A percentile compares a stretch with the other conserved stretches of the same genome.
phyloP scores from a whole-genome alignment of 2,888 invertebrate species.

The Amphimallon solstitiale region DNA sequence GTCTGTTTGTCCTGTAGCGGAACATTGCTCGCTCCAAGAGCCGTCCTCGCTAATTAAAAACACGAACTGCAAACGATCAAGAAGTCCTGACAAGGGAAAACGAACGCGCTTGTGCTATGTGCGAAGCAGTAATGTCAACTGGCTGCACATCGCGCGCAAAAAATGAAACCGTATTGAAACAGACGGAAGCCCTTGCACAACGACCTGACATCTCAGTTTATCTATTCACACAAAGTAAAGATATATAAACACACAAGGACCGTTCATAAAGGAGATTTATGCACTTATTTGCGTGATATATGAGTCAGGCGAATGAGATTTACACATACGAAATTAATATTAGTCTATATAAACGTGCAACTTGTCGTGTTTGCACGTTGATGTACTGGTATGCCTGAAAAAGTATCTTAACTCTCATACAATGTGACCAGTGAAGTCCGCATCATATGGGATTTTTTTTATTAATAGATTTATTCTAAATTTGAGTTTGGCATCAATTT shows the following conservation, averaged over 20 bases:
- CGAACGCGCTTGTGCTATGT: too few species aligned
- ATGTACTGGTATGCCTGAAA: background rate
- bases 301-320: background rate
- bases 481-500: too few species aligned
- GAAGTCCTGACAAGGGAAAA: too few species aligned
- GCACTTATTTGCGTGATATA: slow-evolving; percentile 1
- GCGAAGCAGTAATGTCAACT: too few species aligned
- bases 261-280: slow-evolving; percentile 18
- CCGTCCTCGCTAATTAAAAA: slow-evolving; percentile 9
- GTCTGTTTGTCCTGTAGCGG: slow-evolving; percentile 1
- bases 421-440: background rate
- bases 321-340: slow-evolving; percentile 2
- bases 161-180: background rate
- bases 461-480: too few species aligned
- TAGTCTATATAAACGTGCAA: too few species aligned
- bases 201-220: slow-evolving; percentile 5
- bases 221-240: background rate
- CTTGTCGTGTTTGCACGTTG: background rate
- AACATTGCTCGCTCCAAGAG: background rate
- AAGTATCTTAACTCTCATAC: background rate
- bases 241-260: too few species aligned
- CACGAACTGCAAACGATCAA: background rate
- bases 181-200: background rate
- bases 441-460: too few species aligned
- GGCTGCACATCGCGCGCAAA: too few species aligned